phyloP scores from a whole-genome alignment of 2,113 vertebrate genomes.

The Actenoides lindsayi region DNA sequence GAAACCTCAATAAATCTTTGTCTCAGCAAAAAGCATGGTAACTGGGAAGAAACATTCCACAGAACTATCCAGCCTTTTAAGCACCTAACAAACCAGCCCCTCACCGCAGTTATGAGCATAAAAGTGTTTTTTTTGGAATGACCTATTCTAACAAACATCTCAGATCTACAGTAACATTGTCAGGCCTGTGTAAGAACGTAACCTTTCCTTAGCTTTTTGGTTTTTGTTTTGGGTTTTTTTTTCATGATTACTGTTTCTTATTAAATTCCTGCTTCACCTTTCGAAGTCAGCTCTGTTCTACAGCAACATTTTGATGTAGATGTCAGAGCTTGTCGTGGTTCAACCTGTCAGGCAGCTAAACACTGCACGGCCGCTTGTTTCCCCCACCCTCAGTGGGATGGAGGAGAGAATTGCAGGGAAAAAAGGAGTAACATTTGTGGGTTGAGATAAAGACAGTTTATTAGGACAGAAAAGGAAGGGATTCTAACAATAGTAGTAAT shows the following conservation, averaged over 20 bases:
- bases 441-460: neutral
- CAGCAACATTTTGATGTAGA: neutral
- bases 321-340: neutral
- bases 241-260: neutral
- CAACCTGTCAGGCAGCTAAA: neutral
- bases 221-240: neutral
- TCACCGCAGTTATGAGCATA: neutral
- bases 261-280: neutral
- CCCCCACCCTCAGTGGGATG: neutral
- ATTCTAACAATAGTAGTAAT: neutral
- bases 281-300: neutral
- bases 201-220: neutral
- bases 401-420: neutral
- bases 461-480: neutral
- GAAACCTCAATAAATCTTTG: neutral
- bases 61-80: neutral
- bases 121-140: neutral
- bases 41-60: neutral
- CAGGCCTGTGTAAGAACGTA: neutral
- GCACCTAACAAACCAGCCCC: neutral
- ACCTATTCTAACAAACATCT: neutral
- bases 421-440: neutral
- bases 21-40: neutral
- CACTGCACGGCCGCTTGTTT: neutral
- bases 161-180: too few species aligned